Percentiles rank a stretch among this genome's conserved stretches.
phyloP scores from a whole-genome alignment of 92 coral and sea anemone genomes.

The Palythoa caribaeorum region DNA sequence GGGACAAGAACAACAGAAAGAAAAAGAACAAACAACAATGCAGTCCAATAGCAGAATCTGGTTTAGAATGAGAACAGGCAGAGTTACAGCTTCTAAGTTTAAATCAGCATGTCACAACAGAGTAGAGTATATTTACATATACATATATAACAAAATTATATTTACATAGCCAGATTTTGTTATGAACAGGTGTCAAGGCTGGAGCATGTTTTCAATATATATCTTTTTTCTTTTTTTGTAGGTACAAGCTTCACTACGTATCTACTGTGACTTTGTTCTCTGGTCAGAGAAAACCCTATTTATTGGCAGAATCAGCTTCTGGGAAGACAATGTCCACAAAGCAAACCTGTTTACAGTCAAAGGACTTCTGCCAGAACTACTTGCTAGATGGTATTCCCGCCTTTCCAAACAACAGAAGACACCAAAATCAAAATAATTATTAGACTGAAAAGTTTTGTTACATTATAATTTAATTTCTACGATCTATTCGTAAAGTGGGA shows the following conservation, averaged over 20 bases:
- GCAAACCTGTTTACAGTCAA: slow-evolving; percentile 53
- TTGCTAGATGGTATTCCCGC: slow-evolving; percentile 59
- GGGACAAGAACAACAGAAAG: slow-evolving; percentile 37
- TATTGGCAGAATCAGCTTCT: slow-evolving; percentile 62
- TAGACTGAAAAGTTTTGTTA: slow-evolving; percentile 36
- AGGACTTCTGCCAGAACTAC: slow-evolving; percentile 65
- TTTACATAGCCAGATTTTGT: slow-evolving; percentile 24
- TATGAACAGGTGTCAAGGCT: slow-evolving; percentile 15
- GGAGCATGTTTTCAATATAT: slow-evolving; percentile 4
- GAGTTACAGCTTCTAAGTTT: slow-evolving; percentile 62
- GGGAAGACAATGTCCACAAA: slow-evolving; percentile 53
- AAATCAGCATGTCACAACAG: slow-evolving; percentile 53
- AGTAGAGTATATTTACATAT: too few species aligned
- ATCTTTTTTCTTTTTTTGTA: slow-evolving; percentile 20
- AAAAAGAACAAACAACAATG: slow-evolving; percentile 39
- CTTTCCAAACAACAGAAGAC: slow-evolving; percentile 43
- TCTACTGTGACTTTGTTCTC: slow-evolving; percentile 65
- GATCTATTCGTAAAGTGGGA: too few species aligned
- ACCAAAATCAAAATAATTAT: slow-evolving; percentile 34
- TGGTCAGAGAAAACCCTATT: slow-evolving; percentile 60
- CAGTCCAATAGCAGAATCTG: slow-evolving; percentile 49
- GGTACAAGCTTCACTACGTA: slow-evolving; percentile 68
- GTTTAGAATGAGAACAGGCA: slow-evolving; percentile 59
- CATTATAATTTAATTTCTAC: slow-evolving; percentile 1
- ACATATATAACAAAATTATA: background rate